phyloP scores from a whole-genome alignment of 2,113 vertebrate genomes.

The Eolophus roseicapilla region DNA sequence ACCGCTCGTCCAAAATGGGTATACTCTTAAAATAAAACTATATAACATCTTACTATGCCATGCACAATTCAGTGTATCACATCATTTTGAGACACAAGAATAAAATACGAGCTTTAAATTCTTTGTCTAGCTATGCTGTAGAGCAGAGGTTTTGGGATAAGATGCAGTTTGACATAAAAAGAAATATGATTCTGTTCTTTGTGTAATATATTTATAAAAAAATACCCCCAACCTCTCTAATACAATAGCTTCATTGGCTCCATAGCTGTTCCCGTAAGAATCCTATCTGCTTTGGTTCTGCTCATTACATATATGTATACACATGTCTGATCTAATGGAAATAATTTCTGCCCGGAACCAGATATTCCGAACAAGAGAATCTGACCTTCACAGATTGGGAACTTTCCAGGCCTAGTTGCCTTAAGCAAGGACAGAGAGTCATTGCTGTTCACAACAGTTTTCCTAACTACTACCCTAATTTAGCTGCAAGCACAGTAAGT shows the following conservation, averaged over 20 bases:
- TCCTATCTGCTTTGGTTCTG: slow-evolving; percentile 19
- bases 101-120: not conserved
- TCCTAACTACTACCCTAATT: not conserved
- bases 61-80: not conserved
- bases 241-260: not conserved
- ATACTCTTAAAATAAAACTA: not conserved
- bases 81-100: not conserved
- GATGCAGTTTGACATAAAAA: not conserved
- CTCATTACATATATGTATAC: slow-evolving; percentile 60
- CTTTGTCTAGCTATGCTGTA: not conserved
- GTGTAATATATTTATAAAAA: not conserved
- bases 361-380: slow-evolving; percentile 3
- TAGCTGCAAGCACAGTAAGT: not conserved
- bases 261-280: slow-evolving; percentile 1
- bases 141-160: not conserved
- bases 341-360: slow-evolving; percentile 58
- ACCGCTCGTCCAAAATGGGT: not conserved
- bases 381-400: slow-evolving; percentile 68
- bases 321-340: slow-evolving; percentile 68
- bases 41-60: not conserved
- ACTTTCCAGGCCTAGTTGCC: slow-evolving; percentile 41
- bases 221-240: not conserved
- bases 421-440: slow-evolving; percentile 11
- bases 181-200: not conserved
- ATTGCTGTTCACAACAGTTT: not conserved